Percentiles rank a stretch among this genome's conserved stretches.
Conservation (phyloP, 2,797 vertebrate genomes). For the Sciurus vulgaris region DNA sequence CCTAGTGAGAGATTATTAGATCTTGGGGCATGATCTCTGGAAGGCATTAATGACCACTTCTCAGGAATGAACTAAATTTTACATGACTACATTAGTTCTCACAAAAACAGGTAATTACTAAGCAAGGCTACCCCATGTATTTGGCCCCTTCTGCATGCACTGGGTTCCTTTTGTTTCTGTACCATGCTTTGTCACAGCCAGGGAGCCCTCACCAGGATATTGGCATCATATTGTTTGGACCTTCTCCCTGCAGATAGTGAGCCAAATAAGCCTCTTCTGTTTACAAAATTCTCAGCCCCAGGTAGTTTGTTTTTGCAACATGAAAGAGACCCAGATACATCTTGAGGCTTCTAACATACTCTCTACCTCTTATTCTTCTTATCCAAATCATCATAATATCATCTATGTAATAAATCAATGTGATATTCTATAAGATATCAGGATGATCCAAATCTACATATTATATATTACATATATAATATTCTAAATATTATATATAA, state of each 20-base stretch:
- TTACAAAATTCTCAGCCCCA: neutral
- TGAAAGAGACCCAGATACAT: neutral
- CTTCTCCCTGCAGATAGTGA: neutral
- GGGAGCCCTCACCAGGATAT: neutral
- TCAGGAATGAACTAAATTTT: neutral
- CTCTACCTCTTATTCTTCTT: neutral
- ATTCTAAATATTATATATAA: too few relatives aligned
- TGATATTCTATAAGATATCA: neutral
- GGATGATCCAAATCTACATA: neutral
- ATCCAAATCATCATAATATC: neutral
- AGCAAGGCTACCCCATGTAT: neutral
- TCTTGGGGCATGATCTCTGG: neutral
- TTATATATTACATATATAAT: too few relatives aligned
- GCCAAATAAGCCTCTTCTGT: neutral
- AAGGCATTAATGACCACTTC: neutral
- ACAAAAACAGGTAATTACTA: neutral
- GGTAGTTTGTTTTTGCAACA: neutral
- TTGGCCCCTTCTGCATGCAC: neutral
- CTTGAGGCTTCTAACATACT: neutral
- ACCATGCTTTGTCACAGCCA: neutral
- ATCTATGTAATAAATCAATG: neutral
- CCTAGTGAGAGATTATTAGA: neutral
- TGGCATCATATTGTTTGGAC: neutral
- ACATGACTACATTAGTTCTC: neutral
- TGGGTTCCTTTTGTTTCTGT: neutral